Conservation (phyloP, 2,113 vertebrate genomes). For the Epinephelus cyanopodus region DNA sequence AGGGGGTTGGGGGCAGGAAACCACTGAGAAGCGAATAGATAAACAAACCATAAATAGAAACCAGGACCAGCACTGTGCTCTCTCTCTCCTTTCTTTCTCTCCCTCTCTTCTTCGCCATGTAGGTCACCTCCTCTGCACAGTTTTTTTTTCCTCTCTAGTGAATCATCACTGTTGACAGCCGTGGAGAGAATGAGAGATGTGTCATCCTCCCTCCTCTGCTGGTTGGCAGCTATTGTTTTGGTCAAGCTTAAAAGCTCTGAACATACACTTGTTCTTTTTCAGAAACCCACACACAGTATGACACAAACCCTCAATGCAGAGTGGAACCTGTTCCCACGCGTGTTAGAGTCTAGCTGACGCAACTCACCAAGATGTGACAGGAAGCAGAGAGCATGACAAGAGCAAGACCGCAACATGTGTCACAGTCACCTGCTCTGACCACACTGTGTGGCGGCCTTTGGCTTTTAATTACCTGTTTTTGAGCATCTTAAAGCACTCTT, state of each 20-base stretch:
- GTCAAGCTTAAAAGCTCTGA: slow-evolving; percentile 25
- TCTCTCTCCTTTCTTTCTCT: slow-evolving; percentile 38
- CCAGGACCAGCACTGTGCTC: slow-evolving; percentile 29
- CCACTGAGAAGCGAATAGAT: slow-evolving; percentile 66
- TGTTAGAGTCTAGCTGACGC: slow-evolving; percentile 41
- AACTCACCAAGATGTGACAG: slow-evolving; percentile 43
- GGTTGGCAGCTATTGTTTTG: slow-evolving; percentile 58
- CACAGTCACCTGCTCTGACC: slow-evolving; percentile 50
- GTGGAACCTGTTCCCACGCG: slow-evolving; percentile 45
- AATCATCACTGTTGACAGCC: slow-evolving; percentile 63
- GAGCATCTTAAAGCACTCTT: not conserved
- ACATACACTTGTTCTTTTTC: slow-evolving; percentile 42
- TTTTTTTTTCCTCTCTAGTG: slow-evolving; percentile 48
- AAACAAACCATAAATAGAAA: slow-evolving; percentile 82
- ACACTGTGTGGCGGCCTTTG: not conserved
- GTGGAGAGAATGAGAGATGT: slow-evolving; percentile 62
- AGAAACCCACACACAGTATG: slow-evolving; percentile 59
- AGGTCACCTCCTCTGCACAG: slow-evolving; percentile 75
- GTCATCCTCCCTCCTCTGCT: slow-evolving; percentile 65
- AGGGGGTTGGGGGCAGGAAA: slow-evolving; percentile 69
- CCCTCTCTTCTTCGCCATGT: slow-evolving; percentile 59
- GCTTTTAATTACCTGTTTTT: not conserved
- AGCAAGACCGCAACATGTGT: slow-evolving; percentile 23
- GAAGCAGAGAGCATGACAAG: slow-evolving; percentile 41
- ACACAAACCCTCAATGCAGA: slow-evolving; percentile 41